These are phyloP conservation scores for Melanocharis versteri DNA, from an alignment of 2,113 vertebrate species.

Conservation along the genomic window DNA sequence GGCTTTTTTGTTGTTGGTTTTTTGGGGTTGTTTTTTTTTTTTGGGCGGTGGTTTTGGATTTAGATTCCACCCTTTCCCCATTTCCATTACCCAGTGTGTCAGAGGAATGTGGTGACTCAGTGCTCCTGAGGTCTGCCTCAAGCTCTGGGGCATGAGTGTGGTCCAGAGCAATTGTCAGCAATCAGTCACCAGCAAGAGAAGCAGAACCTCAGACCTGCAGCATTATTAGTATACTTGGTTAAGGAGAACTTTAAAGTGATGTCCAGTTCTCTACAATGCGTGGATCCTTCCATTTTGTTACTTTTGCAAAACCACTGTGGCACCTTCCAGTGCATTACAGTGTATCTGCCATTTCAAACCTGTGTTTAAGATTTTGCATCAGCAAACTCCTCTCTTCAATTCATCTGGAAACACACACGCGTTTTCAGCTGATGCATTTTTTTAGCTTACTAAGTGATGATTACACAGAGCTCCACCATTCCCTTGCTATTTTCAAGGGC, in stretches of 20 bases:
- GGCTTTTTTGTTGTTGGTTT: neutral
- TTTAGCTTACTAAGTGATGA: neutral
- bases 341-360: neutral
- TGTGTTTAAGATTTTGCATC: neutral
- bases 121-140: neutral
- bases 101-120: neutral
- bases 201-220: neutral
- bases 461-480: neutral
- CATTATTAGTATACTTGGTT: neutral
- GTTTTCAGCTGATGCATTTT: neutral
- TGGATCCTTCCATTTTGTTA: neutral
- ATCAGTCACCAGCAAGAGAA: neutral
- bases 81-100: neutral
- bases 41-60: neutral
- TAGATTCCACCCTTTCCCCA: neutral
- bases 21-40: neutral
- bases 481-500: constrained; percentile 46
- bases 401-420: neutral
- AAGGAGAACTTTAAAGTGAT: neutral
- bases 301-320: neutral
- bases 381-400: neutral
- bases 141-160: neutral
- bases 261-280: neutral
- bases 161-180: neutral
- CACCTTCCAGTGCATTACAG: neutral